Conservation (phyloP, 2,797 vertebrate species). For the Takifugu ocellatus region DNA sequence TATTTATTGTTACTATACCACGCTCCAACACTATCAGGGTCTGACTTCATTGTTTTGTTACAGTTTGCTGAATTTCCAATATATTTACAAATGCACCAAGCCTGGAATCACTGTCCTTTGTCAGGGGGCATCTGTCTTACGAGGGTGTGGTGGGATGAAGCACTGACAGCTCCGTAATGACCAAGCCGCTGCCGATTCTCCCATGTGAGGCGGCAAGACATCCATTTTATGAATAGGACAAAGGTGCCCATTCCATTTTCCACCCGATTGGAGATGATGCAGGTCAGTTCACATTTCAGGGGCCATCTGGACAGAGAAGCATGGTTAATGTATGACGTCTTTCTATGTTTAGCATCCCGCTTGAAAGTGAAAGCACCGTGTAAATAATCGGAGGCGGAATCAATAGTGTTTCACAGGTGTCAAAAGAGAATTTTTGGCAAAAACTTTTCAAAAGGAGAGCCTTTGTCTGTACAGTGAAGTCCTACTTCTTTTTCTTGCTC, state of each 20-base stretch:
- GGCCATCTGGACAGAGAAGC: constrained; percentile 37
- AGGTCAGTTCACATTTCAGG: constrained; percentile 16
- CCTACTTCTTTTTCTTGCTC: too few species aligned
- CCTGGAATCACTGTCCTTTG: neutral
- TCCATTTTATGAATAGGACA: constrained; percentile 14
- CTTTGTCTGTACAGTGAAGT: too few species aligned
- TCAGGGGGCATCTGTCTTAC: constrained; percentile 23
- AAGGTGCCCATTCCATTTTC: constrained; percentile 21
- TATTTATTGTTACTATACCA: too few species aligned
- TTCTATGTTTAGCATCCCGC: too few species aligned
- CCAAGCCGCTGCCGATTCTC: constrained; percentile 22
- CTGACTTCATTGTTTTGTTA: constrained; percentile 6
- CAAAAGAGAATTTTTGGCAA: too few species aligned
- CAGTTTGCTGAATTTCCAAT: constrained; percentile 2
- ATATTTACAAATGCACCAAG: constrained; percentile 5
- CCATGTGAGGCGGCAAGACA: constrained; percentile 4
- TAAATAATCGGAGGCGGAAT: too few species aligned
- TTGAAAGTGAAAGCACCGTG: too few species aligned
- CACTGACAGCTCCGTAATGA: constrained; percentile 20
- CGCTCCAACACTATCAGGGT: too few species aligned
- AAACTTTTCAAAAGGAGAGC: too few species aligned
- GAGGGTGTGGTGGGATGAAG: constrained; percentile 17
- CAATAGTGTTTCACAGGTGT: too few species aligned
- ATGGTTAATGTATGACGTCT: constrained; percentile 12
- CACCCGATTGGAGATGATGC: constrained; percentile 29